Conservation (phyloP, 2,113 vertebrate species). For the Limnothrissa miodon region DNA sequence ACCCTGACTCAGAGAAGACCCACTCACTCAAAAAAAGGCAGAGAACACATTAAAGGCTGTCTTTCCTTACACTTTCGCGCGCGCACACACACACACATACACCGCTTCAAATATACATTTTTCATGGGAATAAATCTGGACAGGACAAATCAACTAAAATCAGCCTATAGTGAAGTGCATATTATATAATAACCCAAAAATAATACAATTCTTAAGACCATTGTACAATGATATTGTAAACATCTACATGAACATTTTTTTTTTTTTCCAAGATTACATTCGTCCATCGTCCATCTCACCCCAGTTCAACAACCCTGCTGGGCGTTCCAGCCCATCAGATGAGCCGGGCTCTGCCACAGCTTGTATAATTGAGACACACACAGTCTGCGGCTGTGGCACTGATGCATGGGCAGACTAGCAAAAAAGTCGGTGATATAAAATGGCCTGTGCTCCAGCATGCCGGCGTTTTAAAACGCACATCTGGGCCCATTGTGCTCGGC, state of each 20-base stretch:
- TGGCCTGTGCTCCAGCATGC: neutral
- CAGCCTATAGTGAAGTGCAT: neutral
- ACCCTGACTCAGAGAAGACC: neutral
- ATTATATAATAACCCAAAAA: neutral
- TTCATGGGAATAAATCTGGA: neutral
- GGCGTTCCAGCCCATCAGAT: neutral
- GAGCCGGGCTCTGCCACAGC: neutral
- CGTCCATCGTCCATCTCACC: neutral
- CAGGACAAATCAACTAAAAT: too few species aligned
- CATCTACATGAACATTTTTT: neutral
- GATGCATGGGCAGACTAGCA: neutral
- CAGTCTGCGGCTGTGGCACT: neutral
- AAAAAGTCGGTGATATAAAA: neutral
- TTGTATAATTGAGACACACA: neutral
- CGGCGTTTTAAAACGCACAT: conserved; percentile 38
- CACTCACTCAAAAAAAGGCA: conserved; percentile 15
- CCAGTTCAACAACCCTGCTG: neutral
- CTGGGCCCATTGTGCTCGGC: conserved; percentile 60
- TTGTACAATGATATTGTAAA: neutral
- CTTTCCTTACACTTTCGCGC: neutral
- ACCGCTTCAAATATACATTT: neutral
- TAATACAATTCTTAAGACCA: too few species aligned
- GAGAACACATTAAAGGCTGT: neutral
- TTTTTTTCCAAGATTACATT: neutral
- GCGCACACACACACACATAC: conserved; percentile 7